phyloP scores from a whole-genome alignment of 2,888 invertebrate species.

The Dasysyrphus albostriatus region DNA sequence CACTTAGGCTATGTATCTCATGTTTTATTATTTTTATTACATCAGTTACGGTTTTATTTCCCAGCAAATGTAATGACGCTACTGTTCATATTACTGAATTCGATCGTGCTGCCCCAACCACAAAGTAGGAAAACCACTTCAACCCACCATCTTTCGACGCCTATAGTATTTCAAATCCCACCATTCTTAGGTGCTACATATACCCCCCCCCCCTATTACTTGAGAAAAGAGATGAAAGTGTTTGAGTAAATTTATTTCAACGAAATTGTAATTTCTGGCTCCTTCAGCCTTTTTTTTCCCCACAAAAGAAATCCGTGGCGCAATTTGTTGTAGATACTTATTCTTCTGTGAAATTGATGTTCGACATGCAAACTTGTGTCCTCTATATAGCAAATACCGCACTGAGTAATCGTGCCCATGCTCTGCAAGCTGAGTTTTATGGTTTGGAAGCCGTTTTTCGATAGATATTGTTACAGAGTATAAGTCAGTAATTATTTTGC shows the following conservation, averaged over 20 bases:
- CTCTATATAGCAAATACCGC: slow-evolving; percentile 1
- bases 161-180: slow-evolving; percentile 50
- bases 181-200: neutral
- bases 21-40: neutral
- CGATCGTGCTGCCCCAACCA: slow-evolving; percentile 52
- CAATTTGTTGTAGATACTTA: slow-evolving; percentile 60
- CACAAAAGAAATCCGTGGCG: slow-evolving; percentile 63
- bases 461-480: slow-evolving; percentile 61
- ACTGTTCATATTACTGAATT: slow-evolving; percentile 59
- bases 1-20: neutral
- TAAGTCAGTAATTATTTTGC: slow-evolving; percentile 59
- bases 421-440: slow-evolving; percentile 45
- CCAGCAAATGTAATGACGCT: slow-evolving; percentile 5
- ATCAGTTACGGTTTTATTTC: neutral
- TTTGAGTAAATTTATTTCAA: slow-evolving; percentile 27
- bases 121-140: slow-evolving; percentile 51
- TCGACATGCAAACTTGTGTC: slow-evolving; percentile 64
- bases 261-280: slow-evolving; percentile 46
- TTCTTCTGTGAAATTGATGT: slow-evolving; percentile 66
- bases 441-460: slow-evolving; percentile 53
- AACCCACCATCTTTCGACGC: slow-evolving; percentile 30
- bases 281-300: slow-evolving; percentile 36
- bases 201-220: neutral
- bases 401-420: slow-evolving; percentile 12
- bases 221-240: slow-evolving; percentile 20